phyloP scores from a whole-genome alignment of 2,113 vertebrate genomes.

The Pseudopipra pipra region DNA sequence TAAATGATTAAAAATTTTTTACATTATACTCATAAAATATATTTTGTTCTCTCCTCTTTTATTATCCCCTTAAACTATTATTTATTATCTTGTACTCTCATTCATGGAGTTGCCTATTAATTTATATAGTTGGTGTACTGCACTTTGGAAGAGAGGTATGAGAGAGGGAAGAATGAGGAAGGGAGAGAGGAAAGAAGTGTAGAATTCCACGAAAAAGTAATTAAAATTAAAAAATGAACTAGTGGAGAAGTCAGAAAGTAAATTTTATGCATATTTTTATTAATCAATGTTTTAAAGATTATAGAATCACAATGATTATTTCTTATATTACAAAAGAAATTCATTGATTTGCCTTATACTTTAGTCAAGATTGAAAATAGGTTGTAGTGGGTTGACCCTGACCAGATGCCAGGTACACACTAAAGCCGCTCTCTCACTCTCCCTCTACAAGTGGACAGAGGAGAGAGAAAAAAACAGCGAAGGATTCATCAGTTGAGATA shows the following conservation, averaged over 20 bases:
- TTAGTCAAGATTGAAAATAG: too few species aligned
- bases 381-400: too few species aligned
- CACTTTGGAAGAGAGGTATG: not conserved
- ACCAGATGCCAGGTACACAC: too few species aligned
- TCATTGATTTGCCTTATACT: too few species aligned
- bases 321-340: too few species aligned
- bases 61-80: not conserved
- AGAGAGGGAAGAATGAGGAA: not conserved
- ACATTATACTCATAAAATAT: not conserved
- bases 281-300: not conserved
- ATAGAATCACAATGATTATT: not conserved
- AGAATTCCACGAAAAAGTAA: not conserved
- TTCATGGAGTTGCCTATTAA: not conserved
- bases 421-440: too few species aligned
- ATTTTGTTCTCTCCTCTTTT: not conserved
- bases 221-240: not conserved
- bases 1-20: not conserved
- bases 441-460: too few species aligned
- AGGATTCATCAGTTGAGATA: too few species aligned
- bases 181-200: not conserved
- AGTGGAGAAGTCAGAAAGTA: not conserved
- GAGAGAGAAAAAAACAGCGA: too few species aligned
- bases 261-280: not conserved
- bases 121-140: not conserved
- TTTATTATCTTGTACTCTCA: not conserved